Conservation (phyloP, 2,888 invertebrate species). For the Leuctra nigra region DNA sequence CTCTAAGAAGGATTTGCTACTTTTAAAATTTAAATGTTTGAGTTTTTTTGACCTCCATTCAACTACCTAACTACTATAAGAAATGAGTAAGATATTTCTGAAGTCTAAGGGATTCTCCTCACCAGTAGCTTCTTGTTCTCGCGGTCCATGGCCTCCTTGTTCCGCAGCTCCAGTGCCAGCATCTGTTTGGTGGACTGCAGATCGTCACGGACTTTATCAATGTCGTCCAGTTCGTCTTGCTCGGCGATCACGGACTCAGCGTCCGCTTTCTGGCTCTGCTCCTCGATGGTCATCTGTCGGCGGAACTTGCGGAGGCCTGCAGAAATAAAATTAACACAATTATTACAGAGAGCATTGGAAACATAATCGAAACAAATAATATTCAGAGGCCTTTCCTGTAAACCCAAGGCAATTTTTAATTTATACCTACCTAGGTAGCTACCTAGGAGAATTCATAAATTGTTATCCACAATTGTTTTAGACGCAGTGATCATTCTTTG, state of each 20-base stretch:
- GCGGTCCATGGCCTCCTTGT: conserved; percentile 75
- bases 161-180: conserved; percentile 76
- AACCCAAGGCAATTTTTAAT: no score
- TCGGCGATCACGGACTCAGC: conserved; percentile 55
- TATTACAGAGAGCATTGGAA: neutral
- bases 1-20: no score
- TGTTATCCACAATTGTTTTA: no score
- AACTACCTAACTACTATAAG: neutral
- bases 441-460: no score
- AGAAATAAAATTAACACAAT: neutral
- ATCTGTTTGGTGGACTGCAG: conserved; percentile 88
- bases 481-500: no score
- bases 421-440: no score
- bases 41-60: neutral
- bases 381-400: no score
- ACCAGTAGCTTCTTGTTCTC: conserved; percentile 71
- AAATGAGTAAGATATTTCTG: neutral
- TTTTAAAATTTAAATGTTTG: no score
- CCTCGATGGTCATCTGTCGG: conserved; percentile 84
- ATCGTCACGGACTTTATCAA: conserved; percentile 84
- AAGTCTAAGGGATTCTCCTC: neutral
- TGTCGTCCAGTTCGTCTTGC: conserved; percentile 80
- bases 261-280: conserved; percentile 77
- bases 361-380: no score
- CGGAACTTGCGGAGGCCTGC: conserved; percentile 69